Evolutionary conservation across 2,113 vertebrate species (phyloP).

Genomic region (Nothoprocta perdicaria): DNA sequence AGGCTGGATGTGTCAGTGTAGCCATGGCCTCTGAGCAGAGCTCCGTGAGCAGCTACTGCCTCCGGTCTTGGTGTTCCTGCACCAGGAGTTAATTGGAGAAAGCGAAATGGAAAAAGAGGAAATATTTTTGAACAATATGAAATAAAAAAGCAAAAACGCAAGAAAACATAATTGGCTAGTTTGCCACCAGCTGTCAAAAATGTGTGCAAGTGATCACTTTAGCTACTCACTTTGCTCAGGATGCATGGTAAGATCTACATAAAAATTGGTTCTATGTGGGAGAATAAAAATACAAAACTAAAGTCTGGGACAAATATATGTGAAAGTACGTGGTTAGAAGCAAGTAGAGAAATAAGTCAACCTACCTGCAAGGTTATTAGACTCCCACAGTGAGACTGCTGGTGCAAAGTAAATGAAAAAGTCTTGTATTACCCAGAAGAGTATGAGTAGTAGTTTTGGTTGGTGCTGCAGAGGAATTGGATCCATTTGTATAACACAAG

Average conservation of each 20-base stretch:
- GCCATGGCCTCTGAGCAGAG: not conserved
- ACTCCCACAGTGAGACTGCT: accelerated
- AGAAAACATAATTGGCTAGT: not conserved
- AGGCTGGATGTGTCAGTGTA: not conserved
- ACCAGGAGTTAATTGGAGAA: not conserved
- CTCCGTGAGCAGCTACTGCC: not conserved
- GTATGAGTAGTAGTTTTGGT: not conserved
- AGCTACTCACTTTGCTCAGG: not conserved
- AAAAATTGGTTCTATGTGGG: not conserved
- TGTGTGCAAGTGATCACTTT: not conserved
- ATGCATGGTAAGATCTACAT: not conserved
- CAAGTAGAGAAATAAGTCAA: not conserved
- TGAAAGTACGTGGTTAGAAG: not conserved
- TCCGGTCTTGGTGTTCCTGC: not conserved
- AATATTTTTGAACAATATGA: not conserved
- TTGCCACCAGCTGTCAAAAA: not conserved
- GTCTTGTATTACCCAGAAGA: accelerated
- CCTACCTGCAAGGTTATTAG: not conserved
- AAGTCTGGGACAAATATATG: not conserved
- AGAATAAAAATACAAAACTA: not conserved
- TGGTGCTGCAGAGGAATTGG: not conserved
- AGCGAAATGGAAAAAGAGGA: not conserved
- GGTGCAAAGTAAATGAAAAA: not conserved
- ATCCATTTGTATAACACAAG: not conserved
- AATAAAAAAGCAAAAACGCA: not conserved